Evolutionary conservation across 2,797 vertebrate species (phyloP).

Genomic region (Australoheros facetus): DNA sequence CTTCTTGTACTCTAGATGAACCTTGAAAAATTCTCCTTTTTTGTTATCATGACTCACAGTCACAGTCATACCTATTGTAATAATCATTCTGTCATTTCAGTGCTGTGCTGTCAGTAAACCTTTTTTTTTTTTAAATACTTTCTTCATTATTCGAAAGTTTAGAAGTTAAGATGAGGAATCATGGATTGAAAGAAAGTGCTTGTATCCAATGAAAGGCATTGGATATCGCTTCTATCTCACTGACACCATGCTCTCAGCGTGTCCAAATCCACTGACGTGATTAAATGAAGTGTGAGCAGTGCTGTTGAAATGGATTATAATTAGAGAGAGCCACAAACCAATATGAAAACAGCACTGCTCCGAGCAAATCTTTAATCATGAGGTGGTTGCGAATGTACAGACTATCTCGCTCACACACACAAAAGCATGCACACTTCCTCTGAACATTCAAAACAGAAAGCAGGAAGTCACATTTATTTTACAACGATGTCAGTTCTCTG

Average conservation of each 20-base stretch:
- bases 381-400: slow-evolving; percentile 34
- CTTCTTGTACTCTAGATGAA: neutral
- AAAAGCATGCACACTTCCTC: slow-evolving; percentile 2
- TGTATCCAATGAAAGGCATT: slow-evolving; percentile 4
- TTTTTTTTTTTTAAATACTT: neutral
- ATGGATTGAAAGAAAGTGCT: neutral
- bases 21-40: neutral
- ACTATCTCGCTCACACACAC: neutral
- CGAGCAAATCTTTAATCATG: slow-evolving; percentile 69
- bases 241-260: neutral
- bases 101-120: neutral
- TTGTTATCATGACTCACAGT: slow-evolving; percentile 2
- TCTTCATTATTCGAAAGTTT: neutral
- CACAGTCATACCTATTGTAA: neutral
- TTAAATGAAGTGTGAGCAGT: slow-evolving; percentile 54
- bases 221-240: slow-evolving; percentile 1
- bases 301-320: slow-evolving; percentile 61
- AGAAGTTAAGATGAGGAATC: neutral
- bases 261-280: slow-evolving; percentile 25
- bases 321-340: slow-evolving; percentile 56
- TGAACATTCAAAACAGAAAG: slow-evolving; percentile 13
- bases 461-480: slow-evolving; percentile 17
- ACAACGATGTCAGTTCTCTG: slow-evolving; percentile 31
- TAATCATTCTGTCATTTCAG: neutral
- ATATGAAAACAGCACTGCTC: slow-evolving; percentile 67